phyloP scores from a whole-genome alignment of 2,888 invertebrate genomes.

The Hymenopus coronatus region DNA sequence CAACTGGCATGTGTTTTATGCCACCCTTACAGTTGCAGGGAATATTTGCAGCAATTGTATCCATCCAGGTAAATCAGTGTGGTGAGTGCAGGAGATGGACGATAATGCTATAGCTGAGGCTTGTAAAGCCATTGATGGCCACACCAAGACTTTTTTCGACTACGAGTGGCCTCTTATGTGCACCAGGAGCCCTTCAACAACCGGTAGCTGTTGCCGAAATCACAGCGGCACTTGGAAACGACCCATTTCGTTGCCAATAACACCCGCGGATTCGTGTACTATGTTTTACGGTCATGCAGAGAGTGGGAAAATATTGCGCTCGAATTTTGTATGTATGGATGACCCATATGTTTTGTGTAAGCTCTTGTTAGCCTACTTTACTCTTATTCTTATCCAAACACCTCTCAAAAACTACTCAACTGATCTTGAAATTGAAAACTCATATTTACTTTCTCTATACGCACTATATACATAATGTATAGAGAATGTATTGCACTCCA shows the following conservation, averaged over 20 bases:
- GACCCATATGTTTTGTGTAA: not conserved
- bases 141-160: not conserved
- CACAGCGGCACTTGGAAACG: not conserved
- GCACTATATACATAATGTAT: no score
- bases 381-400: no score
- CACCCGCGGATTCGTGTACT: not conserved
- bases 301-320: not conserved
- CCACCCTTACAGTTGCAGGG: not conserved
- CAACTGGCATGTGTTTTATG: not conserved
- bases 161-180: not conserved
- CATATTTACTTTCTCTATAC: no score
- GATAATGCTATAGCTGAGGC: not conserved
- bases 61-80: not conserved
- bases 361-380: not conserved
- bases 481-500: no score
- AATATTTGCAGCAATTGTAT: not conserved
- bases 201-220: not conserved
- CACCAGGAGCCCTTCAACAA: not conserved
- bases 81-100: not conserved
- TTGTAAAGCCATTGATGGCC: not conserved
- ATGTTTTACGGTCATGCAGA: not conserved
- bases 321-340: not conserved
- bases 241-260: not conserved
- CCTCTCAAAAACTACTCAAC: no score
- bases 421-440: no score